These are phyloP conservation scores for Eulemur rubriventer DNA, from an alignment of 2,797 vertebrate species.

Conservation along the genomic window DNA sequence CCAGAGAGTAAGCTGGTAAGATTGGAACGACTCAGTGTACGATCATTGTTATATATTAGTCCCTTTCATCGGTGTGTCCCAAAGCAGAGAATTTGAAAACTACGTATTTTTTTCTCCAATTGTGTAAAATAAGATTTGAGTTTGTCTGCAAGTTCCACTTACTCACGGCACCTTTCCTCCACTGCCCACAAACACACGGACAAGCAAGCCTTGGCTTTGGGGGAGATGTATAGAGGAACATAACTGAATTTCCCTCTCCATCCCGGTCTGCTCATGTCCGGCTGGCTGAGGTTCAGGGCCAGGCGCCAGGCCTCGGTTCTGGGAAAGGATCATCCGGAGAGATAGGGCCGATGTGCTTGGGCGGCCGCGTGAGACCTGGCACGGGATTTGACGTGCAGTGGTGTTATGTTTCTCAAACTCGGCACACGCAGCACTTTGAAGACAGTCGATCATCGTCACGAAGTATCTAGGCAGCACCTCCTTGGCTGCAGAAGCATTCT, in stretches of 20 bases:
- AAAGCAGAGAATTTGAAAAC: background rate
- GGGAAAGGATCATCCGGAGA: slow-evolving; percentile 67
- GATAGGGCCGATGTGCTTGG: slow-evolving; percentile 67
- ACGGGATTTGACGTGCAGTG: slow-evolving; percentile 53
- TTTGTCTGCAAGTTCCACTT: slow-evolving; percentile 32
- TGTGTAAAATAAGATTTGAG: slow-evolving; percentile 36
- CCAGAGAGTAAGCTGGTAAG: background rate
- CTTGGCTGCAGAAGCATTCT: slow-evolving; percentile 59
- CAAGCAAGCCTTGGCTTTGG: slow-evolving; percentile 42
- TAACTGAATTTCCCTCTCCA: slow-evolving; percentile 60
- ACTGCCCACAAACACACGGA: slow-evolving; percentile 47
- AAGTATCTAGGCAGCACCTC: slow-evolving; percentile 45
- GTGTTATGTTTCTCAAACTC: slow-evolving; percentile 66
- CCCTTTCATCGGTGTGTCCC: background rate
- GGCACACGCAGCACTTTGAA: slow-evolving; percentile 55
- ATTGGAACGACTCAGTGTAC: background rate
- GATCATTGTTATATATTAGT: background rate
- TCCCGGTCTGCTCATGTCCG: slow-evolving; percentile 66
- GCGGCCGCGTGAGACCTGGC: slow-evolving; percentile 63
- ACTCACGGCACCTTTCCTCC: background rate
- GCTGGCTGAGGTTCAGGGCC: slow-evolving; percentile 73
- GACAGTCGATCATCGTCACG: slow-evolving; percentile 52
- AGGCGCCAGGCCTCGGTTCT: slow-evolving; percentile 66
- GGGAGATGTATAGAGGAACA: slow-evolving; percentile 68
- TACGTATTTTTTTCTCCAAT: background rate